These are phyloP conservation scores for Vombatus ursinus DNA, from an alignment of 2,113 vertebrate species.

Conservation along the genomic window DNA sequence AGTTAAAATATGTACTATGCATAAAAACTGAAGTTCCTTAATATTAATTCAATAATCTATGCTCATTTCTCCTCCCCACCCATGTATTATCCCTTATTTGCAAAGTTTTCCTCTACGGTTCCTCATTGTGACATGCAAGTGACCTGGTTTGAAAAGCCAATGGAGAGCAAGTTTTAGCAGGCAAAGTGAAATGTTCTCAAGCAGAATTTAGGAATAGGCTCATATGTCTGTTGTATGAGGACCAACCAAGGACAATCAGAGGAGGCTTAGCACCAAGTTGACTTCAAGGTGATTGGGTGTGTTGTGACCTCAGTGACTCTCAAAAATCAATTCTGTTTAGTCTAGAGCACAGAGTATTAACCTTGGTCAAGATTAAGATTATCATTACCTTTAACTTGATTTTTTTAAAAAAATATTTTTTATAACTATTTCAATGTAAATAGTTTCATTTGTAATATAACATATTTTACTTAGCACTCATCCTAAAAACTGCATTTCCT, in stretches of 20 bases:
- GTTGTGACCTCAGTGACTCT: neutral
- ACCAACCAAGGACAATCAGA: neutral
- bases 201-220: neutral
- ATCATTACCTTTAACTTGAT: neutral
- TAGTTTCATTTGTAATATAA: neutral
- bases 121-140: neutral
- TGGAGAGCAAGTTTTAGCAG: neutral
- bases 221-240: neutral
- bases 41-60: neutral
- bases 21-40: neutral
- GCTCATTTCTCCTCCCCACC: neutral
- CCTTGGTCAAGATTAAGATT: neutral
- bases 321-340: neutral
- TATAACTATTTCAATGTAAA: neutral
- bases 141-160: neutral
- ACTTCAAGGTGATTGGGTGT: neutral
- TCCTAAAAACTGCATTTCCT: neutral
- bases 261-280: neutral
- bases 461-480: neutral
- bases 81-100: neutral
- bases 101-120: neutral
- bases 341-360: neutral
- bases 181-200: neutral
- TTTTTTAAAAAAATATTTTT: neutral
- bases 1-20: neutral